These are phyloP conservation scores for Alethe castanea DNA, from an alignment of 2,113 vertebrate genomes.

Conservation along the genomic window DNA sequence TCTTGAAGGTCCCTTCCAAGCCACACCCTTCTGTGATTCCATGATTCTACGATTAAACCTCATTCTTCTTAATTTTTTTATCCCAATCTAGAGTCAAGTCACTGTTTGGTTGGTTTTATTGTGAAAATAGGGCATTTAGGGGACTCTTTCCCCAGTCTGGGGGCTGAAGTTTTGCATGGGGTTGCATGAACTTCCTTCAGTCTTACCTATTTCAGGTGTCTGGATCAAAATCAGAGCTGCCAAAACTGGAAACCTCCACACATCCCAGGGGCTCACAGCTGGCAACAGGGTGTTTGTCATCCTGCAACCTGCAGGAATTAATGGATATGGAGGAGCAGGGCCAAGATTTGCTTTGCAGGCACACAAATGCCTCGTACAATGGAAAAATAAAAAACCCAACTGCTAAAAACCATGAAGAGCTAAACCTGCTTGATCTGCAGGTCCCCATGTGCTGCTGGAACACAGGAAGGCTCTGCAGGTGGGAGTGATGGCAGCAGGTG, in stretches of 20 bases:
- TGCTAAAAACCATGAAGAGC: background rate
- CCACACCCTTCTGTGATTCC: background rate
- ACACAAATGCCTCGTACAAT: background rate
- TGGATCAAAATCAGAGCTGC: background rate
- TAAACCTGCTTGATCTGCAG: background rate
- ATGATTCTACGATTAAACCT: background rate
- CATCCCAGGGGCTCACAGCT: background rate
- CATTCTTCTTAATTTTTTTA: background rate
- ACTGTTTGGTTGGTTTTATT: background rate
- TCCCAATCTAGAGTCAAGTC: background rate
- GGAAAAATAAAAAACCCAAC: background rate
- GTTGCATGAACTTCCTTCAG: accelerated
- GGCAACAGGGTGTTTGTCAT: background rate
- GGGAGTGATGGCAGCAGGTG: background rate
- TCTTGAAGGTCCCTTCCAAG: background rate
- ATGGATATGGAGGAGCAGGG: background rate
- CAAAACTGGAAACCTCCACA: background rate
- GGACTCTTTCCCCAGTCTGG: background rate
- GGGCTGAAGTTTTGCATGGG: background rate
- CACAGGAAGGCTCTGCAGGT: background rate
- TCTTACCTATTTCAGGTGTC: background rate
- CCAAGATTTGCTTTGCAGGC: background rate
- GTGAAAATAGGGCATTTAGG: background rate
- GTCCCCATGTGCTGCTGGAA: background rate
- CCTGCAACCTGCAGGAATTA: background rate